Conservation (phyloP, 2,113 vertebrate species). For the Halcyon senegalensis region DNA sequence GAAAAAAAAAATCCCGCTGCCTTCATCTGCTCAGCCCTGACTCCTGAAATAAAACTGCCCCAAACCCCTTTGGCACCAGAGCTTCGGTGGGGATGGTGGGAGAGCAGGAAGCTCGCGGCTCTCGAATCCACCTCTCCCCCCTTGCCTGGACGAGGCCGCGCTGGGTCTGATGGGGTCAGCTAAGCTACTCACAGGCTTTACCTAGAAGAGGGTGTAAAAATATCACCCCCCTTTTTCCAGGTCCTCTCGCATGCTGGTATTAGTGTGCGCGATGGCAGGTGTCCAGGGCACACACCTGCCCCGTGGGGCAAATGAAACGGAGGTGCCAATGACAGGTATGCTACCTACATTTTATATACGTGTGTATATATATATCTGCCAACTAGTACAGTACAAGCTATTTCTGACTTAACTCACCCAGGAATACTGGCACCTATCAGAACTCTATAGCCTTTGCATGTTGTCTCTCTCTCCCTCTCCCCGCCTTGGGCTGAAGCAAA, state of each 20-base stretch:
- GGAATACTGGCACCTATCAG: neutral
- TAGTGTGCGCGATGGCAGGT: neutral
- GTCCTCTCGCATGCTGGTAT: neutral
- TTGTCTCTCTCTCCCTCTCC: neutral
- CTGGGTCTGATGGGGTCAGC: neutral
- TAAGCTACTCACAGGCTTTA: constrained; percentile 30
- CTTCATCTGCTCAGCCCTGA: neutral
- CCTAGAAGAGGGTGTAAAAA: constrained; percentile 2
- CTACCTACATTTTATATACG: neutral
- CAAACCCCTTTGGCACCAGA: fast-evolving
- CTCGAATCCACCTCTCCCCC: neutral
- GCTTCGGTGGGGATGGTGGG: neutral
- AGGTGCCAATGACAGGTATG: neutral
- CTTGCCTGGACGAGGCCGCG: neutral
- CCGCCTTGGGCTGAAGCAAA: neutral
- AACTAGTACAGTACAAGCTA: neutral
- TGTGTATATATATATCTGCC: neutral
- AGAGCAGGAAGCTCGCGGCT: neutral
- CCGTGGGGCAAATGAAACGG: neutral
- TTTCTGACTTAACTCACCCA: neutral
- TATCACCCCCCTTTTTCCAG: neutral
- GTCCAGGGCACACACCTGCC: neutral
- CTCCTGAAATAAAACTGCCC: neutral
- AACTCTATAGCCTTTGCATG: neutral
- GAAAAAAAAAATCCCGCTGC: neutral